Evolutionary conservation across 2,888 invertebrate genomes (phyloP), one percentile per base, ranked within the genome.

Genomic region (Isoperla grammatica): DNA sequence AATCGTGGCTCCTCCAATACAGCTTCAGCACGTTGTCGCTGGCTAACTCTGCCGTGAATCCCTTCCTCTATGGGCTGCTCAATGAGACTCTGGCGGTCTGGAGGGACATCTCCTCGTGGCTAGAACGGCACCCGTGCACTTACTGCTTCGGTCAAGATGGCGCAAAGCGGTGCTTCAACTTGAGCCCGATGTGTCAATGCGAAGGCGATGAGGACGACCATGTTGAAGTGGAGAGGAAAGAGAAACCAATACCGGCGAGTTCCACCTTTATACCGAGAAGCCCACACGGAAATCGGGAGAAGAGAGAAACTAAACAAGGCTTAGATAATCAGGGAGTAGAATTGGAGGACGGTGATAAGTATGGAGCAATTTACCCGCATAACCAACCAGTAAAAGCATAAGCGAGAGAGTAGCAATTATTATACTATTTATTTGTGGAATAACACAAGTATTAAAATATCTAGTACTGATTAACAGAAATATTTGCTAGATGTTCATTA

Each of bases 51-150:
- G 77, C 77, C 0, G 61, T 82, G 20, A 81, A 84, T 74, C 83
- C 83, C 1, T 74, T 83, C 53, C 71, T 83, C 23, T 84, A 83
- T 65, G 79, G 82, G 1, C 83, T 82, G 65, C 71, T 83, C 6
- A 77, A 79, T 37, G 78, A 80, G 17, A 49, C 49, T 17, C 17
- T 63, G 6, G 46, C 46, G 40, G 15, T 61, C n/a, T 17, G 15
- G 19, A 17, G 12, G 8, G 19, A 17, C 5, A 12, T 53, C 37
- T 53, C 4, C 19, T 37, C 39, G 37, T 39, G 53, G 53, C 19
- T 37, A 8, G 29, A 29, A 29, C 29, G 29, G 4, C 29, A 29
- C 29, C 29, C 29, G 4, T 29, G 29, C 29, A 29, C 29, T 4
- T 29, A 8, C 8, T 29, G 29, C 5, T 29, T 29, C 29, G 29